phyloP scores from a whole-genome alignment of 2,113 vertebrate species.

The Aptenodytes forsteri region DNA sequence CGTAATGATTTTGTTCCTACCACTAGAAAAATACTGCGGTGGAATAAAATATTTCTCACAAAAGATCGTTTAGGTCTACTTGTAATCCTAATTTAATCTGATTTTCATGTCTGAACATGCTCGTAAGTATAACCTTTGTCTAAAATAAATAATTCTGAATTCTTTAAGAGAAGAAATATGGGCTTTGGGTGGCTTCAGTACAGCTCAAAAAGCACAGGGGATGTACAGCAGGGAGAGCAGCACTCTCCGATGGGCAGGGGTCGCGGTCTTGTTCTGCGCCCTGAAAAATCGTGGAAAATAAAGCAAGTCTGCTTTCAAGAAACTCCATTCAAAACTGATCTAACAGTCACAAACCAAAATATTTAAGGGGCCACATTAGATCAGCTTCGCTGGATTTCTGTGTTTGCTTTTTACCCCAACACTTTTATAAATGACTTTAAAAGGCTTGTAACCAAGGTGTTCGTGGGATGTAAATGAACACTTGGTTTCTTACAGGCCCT shows the following conservation, averaged over 20 bases:
- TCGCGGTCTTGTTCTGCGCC: neutral
- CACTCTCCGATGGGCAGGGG: neutral
- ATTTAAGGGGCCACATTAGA: neutral
- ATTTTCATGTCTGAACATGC: neutral
- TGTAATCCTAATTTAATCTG: neutral
- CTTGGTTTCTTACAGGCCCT: neutral
- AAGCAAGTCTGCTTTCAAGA: neutral
- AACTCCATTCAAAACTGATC: neutral
- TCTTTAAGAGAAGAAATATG: neutral
- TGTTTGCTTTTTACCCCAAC: neutral
- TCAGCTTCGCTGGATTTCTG: neutral
- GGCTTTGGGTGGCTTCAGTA: neutral
- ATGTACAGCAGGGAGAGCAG: neutral
- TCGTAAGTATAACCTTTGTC: rapidly evolving
- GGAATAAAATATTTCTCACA: neutral
- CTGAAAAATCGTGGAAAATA: neutral
- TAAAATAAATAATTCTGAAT: neutral
- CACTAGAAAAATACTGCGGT: neutral
- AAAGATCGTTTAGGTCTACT: neutral
- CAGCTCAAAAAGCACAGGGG: neutral
- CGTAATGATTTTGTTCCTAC: neutral
- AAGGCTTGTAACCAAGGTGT: neutral
- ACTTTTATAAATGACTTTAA: neutral
- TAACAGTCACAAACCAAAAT: neutral
- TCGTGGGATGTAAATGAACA: neutral